These are phyloP conservation scores for Apolygus lucorum DNA, from an alignment of 1,140 invertebrate species.

Conservation along the genomic window DNA sequence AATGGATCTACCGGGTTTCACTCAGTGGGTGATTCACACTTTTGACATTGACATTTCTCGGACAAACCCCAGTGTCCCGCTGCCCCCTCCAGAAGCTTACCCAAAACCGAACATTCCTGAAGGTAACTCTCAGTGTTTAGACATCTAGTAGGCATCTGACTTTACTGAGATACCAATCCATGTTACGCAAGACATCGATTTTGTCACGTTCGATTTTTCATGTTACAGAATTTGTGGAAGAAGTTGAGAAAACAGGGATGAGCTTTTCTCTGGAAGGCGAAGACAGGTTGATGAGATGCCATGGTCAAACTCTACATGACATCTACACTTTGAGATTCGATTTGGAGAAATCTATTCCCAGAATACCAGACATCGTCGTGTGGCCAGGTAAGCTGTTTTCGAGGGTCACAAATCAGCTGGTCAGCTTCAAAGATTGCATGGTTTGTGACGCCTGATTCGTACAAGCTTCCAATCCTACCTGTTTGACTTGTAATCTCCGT, in stretches of 20 bases:
- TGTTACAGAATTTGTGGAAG: conserved; percentile 52
- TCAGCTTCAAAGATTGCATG: too few species aligned
- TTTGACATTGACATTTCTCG: conserved; percentile 54
- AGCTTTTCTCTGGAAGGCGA: conserved; percentile 65
- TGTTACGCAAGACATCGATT: too few species aligned
- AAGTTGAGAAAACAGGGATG: conserved; percentile 52
- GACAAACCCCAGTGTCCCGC: conserved; percentile 19
- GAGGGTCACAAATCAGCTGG: too few species aligned
- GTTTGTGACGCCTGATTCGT: too few species aligned
- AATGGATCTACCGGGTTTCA: conserved; percentile 64
- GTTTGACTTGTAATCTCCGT: too few species aligned
- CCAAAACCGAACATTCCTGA: conserved; percentile 44
- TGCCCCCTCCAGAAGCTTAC: conserved; percentile 43
- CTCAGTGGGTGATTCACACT: conserved; percentile 66
- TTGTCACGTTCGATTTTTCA: too few species aligned
- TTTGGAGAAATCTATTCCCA: conserved; percentile 52
- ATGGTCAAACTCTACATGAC: conserved; percentile 91
- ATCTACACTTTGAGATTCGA: conserved; percentile 61
- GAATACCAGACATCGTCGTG: conserved; percentile 87
- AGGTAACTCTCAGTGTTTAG: too few species aligned
- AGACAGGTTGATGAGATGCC: conserved; percentile 81
- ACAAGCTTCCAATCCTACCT: too few species aligned
- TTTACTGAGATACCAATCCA: too few species aligned
- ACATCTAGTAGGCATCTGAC: too few species aligned
- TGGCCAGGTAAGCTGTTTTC: conserved; percentile 84